Conservation (phyloP, 2,888 invertebrate genomes). For the Myathropa florea region DNA sequence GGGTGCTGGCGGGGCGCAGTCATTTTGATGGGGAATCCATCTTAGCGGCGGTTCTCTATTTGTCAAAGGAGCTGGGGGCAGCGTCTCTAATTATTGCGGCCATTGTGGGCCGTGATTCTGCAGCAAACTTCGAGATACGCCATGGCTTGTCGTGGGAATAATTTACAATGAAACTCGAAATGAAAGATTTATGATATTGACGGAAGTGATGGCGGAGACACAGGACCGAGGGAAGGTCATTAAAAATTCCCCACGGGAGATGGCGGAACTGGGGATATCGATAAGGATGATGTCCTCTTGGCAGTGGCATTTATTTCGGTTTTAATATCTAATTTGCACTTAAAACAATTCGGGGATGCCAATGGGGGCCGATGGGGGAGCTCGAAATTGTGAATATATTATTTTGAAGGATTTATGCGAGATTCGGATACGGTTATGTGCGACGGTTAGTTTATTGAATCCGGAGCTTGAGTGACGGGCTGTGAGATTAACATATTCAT, state of each 20-base stretch:
- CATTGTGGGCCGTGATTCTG: slow-evolving; percentile 45
- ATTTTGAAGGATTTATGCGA: slow-evolving; percentile 30
- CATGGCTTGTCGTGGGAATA: slow-evolving; percentile 42
- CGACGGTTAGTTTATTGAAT: not conserved
- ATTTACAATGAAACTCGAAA: slow-evolving; percentile 57
- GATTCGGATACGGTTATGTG: not conserved
- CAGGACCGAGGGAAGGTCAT: not conserved
- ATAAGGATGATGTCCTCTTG: not conserved
- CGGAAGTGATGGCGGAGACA: not conserved
- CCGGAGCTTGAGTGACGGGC: not conserved
- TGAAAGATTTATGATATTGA: slow-evolving; percentile 41
- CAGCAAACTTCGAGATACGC: slow-evolving; percentile 46
- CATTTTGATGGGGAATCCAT: slow-evolving; percentile 43
- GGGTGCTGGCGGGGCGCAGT: not conserved
- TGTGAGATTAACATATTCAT: not conserved
- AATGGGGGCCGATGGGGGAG: not conserved
- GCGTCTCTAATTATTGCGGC: slow-evolving; percentile 63
- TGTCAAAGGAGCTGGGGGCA: slow-evolving; percentile 55
- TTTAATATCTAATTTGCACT: slow-evolving; percentile 30
- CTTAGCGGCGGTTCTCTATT: slow-evolving; percentile 60
- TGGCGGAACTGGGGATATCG: not conserved
- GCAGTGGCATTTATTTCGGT: slow-evolving; percentile 11
- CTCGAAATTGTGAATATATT: slow-evolving; percentile 57
- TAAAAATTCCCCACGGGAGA: slow-evolving; percentile 1
- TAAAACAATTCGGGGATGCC: slow-evolving; percentile 17